Conservation (phyloP, 2,113 vertebrate species). For the Cinclus mexicanus region DNA sequence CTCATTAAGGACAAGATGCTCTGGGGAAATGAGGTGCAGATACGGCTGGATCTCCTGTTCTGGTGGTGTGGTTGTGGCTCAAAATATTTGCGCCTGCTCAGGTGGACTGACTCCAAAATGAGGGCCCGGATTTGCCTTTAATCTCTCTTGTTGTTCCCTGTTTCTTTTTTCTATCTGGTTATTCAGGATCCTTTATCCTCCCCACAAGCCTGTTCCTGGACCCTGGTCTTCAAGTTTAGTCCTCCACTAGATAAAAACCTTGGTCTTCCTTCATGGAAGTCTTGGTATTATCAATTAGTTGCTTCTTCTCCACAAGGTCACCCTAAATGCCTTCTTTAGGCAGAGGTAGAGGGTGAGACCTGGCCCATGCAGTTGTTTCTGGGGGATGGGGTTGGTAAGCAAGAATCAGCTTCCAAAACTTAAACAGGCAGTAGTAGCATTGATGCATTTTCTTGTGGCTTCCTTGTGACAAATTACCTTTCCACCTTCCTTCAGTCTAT, state of each 20-base stretch:
- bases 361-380: neutral
- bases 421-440: neutral
- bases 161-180: neutral
- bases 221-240: neutral
- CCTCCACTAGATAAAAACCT: neutral
- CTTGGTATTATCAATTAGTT: neutral
- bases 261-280: neutral
- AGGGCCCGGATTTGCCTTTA: neutral
- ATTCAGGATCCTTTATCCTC: neutral
- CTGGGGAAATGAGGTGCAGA: neutral
- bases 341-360: neutral
- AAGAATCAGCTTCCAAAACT: neutral
- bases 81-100: neutral
- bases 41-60: neutral
- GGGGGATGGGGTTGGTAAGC: neutral
- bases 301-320: neutral
- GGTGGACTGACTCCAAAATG: neutral
- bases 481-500: neutral
- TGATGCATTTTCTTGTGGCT: neutral
- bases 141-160: neutral
- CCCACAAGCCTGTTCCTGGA: neutral
- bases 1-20: neutral
- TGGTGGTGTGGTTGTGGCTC: neutral
- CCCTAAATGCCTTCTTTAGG: neutral
- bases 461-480: neutral